phyloP scores from a whole-genome alignment of 92 coral and sea anemone genomes.

The Paragorgia papillata region DNA sequence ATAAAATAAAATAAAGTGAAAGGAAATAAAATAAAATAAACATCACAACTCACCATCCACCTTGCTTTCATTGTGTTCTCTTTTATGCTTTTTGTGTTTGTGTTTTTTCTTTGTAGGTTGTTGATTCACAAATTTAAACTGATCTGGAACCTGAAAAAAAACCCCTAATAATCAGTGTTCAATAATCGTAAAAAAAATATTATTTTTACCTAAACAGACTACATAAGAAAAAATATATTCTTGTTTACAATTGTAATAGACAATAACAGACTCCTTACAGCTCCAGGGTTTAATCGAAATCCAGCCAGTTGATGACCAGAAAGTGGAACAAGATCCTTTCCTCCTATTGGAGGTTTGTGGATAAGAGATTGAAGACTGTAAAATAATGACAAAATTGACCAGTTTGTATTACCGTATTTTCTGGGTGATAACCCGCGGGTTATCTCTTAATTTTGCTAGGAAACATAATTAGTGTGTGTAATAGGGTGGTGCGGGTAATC shows the following conservation, averaged over 20 bases:
- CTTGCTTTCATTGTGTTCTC: slow-evolving; percentile 47
- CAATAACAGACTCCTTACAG: slow-evolving; percentile 61
- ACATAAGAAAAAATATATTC: no score
- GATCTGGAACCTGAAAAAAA: slow-evolving; percentile 85
- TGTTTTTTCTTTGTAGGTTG: slow-evolving; percentile 93
- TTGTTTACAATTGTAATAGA: neutral
- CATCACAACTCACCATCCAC: neutral
- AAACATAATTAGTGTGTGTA: no score
- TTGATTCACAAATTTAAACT: slow-evolving; percentile 91
- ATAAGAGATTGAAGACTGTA: slow-evolving; percentile 85
- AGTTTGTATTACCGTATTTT: neutral
- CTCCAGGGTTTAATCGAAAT: slow-evolving; percentile 96
- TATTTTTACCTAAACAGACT: no score
- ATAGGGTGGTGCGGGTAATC: no score
- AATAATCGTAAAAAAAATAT: no score
- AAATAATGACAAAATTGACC: neutral
- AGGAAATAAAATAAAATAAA: slow-evolving; percentile 4
- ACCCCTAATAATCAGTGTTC: no score
- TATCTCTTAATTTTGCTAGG: no score
- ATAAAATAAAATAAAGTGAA: slow-evolving; percentile 9
- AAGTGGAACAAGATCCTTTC: slow-evolving; percentile 85
- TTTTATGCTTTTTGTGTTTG: slow-evolving; percentile 90
- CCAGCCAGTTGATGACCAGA: slow-evolving; percentile 95
- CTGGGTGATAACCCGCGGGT: no score
- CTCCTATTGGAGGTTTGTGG: slow-evolving; percentile 98